Base-by-base conservation (phyloP, 1,140 invertebrate genomes). In the Galleria mellonella region DNA sequence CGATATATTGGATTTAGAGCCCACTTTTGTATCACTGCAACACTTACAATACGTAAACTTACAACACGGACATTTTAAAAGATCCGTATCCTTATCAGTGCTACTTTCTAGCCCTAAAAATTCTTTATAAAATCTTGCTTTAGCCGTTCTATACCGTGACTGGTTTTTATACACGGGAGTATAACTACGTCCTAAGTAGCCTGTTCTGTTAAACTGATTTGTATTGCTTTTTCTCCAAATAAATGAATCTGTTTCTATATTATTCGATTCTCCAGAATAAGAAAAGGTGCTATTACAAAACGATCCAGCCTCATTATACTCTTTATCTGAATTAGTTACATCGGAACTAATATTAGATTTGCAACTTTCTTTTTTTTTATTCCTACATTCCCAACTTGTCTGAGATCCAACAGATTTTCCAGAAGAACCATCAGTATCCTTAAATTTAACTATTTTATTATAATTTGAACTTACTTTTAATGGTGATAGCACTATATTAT, bases 401-500 rank as follows among this genome's bases (percentile, higher is more conserved):
- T 44, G 46, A 31, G 46, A 43, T 15, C 47, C 31, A n/a, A 37
- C 42, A 28, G 57, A 55, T 32, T 33, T 47, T 5, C 27, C 4
- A 11, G 38, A 27, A 9, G 12, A 13, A 37, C 10, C 10, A 23
- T 55, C 32, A 9, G 35, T 43, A 36, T 81, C 64, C 43, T 72
- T 55, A 60, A 83, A 83, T 43, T 62, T 70, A 17, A 81, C 74
- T 4, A 59, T 44, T 42, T 51, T 63, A 37, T 70, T 72, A 28
- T 45, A 47, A 52, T 55, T 42, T 38, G 72, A 64, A 44, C 49
- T 69, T 35, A 62, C 54, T 52, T 55, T 64, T 11, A 43, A 43
- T 15, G 81, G 75, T 32, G 81, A 82, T 14, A 84, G 30, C 17
- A 66, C 50, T 30, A 84, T 75, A 51, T 78, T 84, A 30, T 82